phyloP scores from a whole-genome alignment of 2,888 invertebrate species.

The Muschampia plurimacula region DNA sequence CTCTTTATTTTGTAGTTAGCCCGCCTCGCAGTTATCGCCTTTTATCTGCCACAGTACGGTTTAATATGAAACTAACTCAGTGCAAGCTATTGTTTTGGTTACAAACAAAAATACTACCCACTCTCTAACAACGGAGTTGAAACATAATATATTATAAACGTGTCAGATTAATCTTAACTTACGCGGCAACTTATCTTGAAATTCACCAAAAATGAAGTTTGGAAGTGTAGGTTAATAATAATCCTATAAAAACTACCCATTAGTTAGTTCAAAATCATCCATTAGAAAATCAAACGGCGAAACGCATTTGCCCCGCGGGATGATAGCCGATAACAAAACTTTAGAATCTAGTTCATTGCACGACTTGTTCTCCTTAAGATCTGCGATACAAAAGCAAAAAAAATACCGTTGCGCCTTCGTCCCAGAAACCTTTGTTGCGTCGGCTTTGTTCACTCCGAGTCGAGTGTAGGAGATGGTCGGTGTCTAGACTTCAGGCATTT shows the following conservation, averaged over 20 bases:
- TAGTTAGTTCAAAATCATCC: constrained; percentile 25
- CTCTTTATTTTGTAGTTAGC: constrained; percentile 84
- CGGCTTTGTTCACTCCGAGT: constrained; percentile 38
- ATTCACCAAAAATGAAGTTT: background rate
- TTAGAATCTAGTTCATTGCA: constrained; percentile 37
- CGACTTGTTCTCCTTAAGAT: constrained; percentile 33
- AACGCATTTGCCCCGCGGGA: constrained; percentile 35
- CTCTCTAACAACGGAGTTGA: constrained; percentile 7
- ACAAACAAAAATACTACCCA: constrained; percentile 22
- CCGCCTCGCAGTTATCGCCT: constrained; percentile 73
- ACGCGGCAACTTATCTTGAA: background rate
- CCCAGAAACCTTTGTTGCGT: constrained; percentile 73
- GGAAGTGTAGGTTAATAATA: background rate
- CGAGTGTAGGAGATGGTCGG: constrained; percentile 34
- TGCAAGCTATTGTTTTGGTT: constrained; percentile 6
- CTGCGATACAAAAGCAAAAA: constrained; percentile 62
- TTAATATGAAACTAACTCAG: constrained; percentile 24
- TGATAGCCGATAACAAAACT: constrained; percentile 35
- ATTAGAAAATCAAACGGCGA: constrained; percentile 33
- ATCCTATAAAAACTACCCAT: background rate
- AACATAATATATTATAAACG: constrained; percentile 34
- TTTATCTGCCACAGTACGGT: constrained; percentile 61
- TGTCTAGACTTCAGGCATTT: constrained; percentile 34
- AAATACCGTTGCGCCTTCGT: constrained; percentile 73
- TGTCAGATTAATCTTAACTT: constrained; percentile 23